Evolutionary conservation across 1,140 invertebrate species (phyloP).

Genomic region (Gryon sp.): DNA sequence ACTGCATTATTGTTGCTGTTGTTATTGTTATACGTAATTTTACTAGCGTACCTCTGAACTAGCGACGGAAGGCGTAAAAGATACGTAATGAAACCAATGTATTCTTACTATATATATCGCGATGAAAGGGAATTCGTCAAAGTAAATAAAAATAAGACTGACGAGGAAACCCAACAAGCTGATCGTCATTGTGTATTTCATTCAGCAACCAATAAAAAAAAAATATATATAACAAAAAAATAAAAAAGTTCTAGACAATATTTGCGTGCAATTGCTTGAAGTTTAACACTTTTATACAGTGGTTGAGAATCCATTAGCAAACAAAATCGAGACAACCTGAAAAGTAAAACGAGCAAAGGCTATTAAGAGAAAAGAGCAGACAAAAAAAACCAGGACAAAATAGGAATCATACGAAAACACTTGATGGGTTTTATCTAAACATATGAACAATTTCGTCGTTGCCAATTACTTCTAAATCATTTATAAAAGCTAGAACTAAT

Average conservation of each 20-base stretch:
- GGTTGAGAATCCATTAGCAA: constrained; percentile 35
- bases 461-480: constrained; percentile 57
- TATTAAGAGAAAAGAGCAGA: background rate
- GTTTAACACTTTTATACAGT: constrained; percentile 60
- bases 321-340: background rate
- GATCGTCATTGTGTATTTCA: constrained; percentile 41
- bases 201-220: too few species aligned
- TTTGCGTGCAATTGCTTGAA: constrained; percentile 45
- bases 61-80: constrained; percentile 37
- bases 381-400: too few species aligned
- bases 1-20: constrained; percentile 47
- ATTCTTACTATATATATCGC: constrained; percentile 41
- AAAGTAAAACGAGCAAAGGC: background rate
- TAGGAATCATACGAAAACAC: constrained; percentile 38
- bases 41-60: constrained; percentile 46
- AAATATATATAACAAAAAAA: too few species aligned
- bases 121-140: constrained; percentile 42
- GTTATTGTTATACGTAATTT: constrained; percentile 49
- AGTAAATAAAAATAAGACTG: constrained; percentile 57
- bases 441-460: constrained; percentile 50
- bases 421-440: constrained; percentile 51
- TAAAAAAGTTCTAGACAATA: constrained; percentile 47
- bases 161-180: constrained; percentile 57
- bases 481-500: constrained; percentile 40
- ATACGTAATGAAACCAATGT: constrained; percentile 45